Percentiles rank a stretch among this genome's conserved stretches.
These are phyloP conservation scores for Pachyuromys duprasi DNA, from an alignment of 2,797 vertebrate genomes.

Conservation along the genomic window DNA sequence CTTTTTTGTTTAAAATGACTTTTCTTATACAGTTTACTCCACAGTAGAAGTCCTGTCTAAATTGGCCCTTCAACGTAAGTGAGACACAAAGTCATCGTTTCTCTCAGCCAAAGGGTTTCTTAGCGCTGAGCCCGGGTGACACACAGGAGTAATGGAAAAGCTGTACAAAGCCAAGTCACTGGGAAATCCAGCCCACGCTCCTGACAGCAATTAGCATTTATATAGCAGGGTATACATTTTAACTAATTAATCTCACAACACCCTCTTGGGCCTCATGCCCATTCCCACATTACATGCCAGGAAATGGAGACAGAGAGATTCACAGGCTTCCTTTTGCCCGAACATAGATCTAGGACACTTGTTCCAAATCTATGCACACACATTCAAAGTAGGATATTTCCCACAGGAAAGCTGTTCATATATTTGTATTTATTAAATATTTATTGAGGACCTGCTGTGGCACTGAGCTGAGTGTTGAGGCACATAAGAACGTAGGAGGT, in stretches of 20 bases:
- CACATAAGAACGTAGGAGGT: not conserved
- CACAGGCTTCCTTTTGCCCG: slow-evolving; percentile 79
- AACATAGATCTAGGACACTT: slow-evolving; percentile 57
- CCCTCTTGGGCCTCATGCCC: slow-evolving; percentile 76
- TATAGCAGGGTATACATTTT: slow-evolving; percentile 84
- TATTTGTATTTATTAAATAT: slow-evolving; percentile 74
- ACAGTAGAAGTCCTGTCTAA: slow-evolving; percentile 51
- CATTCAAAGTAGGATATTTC: slow-evolving; percentile 70
- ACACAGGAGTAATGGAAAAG: slow-evolving; percentile 72
- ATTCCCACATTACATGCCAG: slow-evolving; percentile 84
- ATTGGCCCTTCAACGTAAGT: not conserved
- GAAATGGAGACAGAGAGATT: slow-evolving; percentile 80
- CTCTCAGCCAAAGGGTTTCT: slow-evolving; percentile 69
- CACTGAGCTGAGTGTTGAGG: not conserved
- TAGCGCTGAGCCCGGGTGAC: slow-evolving; percentile 28
- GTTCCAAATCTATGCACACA: slow-evolving; percentile 36
- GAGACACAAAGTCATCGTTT: slow-evolving; percentile 20
- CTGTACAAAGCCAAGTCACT: slow-evolving; percentile 73
- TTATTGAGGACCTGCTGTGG: slow-evolving; percentile 22
- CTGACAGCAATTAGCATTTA: slow-evolving; percentile 84
- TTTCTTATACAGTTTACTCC: slow-evolving; percentile 54
- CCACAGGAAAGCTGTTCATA: slow-evolving; percentile 65
- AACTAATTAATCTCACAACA: slow-evolving; percentile 84
- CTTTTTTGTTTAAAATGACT: slow-evolving; percentile 46
- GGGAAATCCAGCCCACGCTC: slow-evolving; percentile 81